These are phyloP conservation scores for Lagorchestes hirsutus DNA, from an alignment of 2,797 vertebrate genomes.

Conservation along the genomic window DNA sequence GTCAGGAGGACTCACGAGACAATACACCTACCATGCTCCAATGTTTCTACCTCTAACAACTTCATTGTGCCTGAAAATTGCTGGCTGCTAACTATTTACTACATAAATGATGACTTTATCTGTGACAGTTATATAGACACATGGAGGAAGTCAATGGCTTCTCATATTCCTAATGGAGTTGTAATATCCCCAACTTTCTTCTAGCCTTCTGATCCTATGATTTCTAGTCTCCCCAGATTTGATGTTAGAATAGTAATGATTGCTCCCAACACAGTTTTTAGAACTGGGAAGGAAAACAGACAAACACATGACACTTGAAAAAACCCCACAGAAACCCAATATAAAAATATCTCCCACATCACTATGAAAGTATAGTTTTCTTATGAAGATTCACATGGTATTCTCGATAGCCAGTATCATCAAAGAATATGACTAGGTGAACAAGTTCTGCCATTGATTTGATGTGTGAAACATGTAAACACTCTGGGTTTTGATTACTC, in stretches of 20 bases:
- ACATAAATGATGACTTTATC: background rate
- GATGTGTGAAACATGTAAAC: background rate
- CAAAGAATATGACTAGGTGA: background rate
- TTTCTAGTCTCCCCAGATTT: background rate
- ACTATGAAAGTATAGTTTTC: background rate
- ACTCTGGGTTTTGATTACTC: background rate
- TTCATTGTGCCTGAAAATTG: background rate
- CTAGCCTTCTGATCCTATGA: background rate
- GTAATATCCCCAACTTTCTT: background rate
- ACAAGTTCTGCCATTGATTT: background rate
- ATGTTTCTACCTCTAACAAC: background rate
- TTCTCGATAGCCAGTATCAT: background rate
- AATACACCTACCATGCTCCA: background rate
- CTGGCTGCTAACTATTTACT: background rate
- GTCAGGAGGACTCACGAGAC: background rate
- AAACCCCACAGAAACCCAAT: background rate
- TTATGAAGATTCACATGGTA: background rate
- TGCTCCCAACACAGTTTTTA: slow-evolving; percentile 8
- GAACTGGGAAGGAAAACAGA: background rate
- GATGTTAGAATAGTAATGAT: background rate
- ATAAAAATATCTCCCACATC: background rate
- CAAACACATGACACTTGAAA: background rate
- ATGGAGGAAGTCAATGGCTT: background rate
- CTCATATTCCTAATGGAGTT: background rate
- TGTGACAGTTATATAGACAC: slow-evolving; percentile 7